phyloP scores from a whole-genome alignment of 2,797 vertebrate species.

The Ambastaia sidthimunki region DNA sequence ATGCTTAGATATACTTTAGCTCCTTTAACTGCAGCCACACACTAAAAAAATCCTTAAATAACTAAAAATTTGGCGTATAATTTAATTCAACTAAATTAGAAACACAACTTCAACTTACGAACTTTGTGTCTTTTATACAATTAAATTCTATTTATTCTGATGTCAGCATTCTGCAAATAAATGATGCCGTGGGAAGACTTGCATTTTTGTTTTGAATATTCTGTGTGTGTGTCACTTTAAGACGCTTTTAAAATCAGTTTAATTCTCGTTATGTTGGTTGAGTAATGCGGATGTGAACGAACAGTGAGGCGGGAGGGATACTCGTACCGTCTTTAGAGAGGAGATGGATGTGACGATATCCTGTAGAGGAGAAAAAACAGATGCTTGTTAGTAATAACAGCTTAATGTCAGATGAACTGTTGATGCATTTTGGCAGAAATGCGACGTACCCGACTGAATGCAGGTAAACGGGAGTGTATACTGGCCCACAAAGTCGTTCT shows the following conservation, averaged over 20 bases:
- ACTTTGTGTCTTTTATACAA: neutral
- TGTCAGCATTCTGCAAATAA: conserved; percentile 13
- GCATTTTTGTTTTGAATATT: neutral
- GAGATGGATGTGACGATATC: conserved; percentile 89
- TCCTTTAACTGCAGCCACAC: conserved; percentile 18
- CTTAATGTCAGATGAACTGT: neutral
- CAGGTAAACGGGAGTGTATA: conserved; percentile 84
- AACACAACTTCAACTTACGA: conserved; percentile 18
- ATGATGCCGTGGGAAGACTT: conserved; percentile 43
- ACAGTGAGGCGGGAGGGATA: conserved; percentile 89
- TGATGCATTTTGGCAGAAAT: neutral
- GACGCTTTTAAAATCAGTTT: neutral
- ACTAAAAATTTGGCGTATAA: conserved; percentile 67
- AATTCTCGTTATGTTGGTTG: conserved; percentile 62
- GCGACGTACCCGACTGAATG: conserved; percentile 81
- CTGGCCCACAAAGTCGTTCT: conserved; percentile 89
- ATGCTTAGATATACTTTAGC: neutral
- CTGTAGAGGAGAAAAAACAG: conserved; percentile 62
- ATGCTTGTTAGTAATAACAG: neutral
- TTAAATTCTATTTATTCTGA: neutral
- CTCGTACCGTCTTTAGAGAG: conserved; percentile 89
- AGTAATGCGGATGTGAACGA: conserved; percentile 82
- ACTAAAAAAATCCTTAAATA: conserved; percentile 27
- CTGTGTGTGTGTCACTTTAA: conserved; percentile 1
- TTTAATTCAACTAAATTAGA: conserved; percentile 48